phyloP scores from a whole-genome alignment of 2,888 invertebrate genomes.

The Noctua janthe region DNA sequence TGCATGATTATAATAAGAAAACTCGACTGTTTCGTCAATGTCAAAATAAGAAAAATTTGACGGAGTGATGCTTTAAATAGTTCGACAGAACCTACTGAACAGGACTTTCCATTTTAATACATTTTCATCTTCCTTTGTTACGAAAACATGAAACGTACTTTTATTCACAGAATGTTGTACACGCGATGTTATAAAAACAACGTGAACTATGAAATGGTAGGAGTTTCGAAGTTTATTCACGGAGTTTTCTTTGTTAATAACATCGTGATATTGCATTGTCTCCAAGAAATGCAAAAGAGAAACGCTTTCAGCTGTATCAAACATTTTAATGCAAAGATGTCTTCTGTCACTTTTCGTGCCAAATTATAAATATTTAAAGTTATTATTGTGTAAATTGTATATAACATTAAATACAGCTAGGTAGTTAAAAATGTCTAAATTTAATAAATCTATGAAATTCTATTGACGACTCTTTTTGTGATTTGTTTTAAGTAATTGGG shows the following conservation, averaged over 20 bases:
- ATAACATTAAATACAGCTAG: slow-evolving; percentile 70
- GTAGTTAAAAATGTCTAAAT: slow-evolving; percentile 73
- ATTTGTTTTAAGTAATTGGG: slow-evolving; percentile 66
- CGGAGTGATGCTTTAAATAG: background rate
- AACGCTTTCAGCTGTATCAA: slow-evolving; percentile 50
- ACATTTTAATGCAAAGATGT: slow-evolving; percentile 41
- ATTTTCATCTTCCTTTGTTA: slow-evolving; percentile 31
- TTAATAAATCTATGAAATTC: slow-evolving; percentile 68
- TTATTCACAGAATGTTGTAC: slow-evolving; percentile 29
- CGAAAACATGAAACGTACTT: slow-evolving; percentile 25
- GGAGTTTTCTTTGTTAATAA: slow-evolving; percentile 52
- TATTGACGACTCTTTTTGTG: slow-evolving; percentile 60
- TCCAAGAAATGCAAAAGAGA: slow-evolving; percentile 37
- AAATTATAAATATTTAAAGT: slow-evolving; percentile 64
- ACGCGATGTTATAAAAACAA: slow-evolving; percentile 27
- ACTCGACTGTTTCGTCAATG: background rate
- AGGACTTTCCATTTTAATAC: background rate
- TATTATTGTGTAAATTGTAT: slow-evolving; percentile 76
- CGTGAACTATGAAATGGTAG: slow-evolving; percentile 39
- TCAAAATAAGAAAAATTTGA: background rate
- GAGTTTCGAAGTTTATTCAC: slow-evolving; percentile 42
- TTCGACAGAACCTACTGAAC: background rate
- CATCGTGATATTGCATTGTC: slow-evolving; percentile 30
- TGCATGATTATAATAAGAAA: too few relatives aligned
- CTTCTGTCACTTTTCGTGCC: slow-evolving; percentile 65